Conservation (phyloP, 2,113 vertebrate species). For the Scortum barcoo region DNA sequence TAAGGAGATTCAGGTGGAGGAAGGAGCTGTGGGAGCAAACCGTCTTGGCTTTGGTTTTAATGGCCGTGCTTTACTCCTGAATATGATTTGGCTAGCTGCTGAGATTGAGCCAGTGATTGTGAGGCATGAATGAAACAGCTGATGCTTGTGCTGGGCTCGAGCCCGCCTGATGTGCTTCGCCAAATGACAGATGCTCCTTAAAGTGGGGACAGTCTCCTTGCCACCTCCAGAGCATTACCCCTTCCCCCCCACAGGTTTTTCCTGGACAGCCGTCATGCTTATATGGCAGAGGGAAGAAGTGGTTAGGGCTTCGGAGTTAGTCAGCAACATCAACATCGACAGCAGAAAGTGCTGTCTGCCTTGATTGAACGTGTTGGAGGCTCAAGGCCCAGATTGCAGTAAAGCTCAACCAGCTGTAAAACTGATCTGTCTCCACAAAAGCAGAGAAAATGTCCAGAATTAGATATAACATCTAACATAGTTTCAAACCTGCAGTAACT, state of each 20-base stretch:
- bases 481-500: not conserved
- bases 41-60: not conserved
- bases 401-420: not conserved
- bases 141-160: no score
- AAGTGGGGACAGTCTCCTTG: not conserved
- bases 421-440: no score
- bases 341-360: not conserved
- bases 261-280: not conserved
- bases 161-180: not conserved
- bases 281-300: no score
- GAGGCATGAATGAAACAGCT: conserved; percentile 6
- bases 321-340: not conserved
- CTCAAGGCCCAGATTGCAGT: not conserved
- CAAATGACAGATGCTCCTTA: not conserved
- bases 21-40: not conserved
- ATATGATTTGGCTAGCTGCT: not conserved
- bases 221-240: no score
- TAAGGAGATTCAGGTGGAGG: not conserved
- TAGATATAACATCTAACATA: not conserved
- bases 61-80: not conserved
- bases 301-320: not conserved
- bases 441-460: not conserved
- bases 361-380: not conserved
- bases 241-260: no score
- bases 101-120: not conserved